Conservation (phyloP, 2,797 vertebrate species). For the Valencia hispanica region DNA sequence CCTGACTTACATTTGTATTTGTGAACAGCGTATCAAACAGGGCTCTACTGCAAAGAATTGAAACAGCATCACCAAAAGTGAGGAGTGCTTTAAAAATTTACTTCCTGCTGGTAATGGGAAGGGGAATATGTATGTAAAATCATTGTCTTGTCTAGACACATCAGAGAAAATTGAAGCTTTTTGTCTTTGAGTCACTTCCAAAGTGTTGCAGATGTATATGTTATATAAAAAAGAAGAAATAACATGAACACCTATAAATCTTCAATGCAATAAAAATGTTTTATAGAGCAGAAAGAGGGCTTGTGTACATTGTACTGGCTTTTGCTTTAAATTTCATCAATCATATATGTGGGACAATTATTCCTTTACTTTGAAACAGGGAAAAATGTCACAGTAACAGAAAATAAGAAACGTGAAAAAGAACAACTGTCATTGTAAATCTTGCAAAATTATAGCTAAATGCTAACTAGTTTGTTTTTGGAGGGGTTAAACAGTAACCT, state of each 20-base stretch:
- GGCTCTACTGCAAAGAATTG: constrained; percentile 5
- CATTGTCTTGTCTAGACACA: constrained; percentile 20
- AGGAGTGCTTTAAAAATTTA: constrained; percentile 55
- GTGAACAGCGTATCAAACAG: constrained; percentile 10
- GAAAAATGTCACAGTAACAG: background rate
- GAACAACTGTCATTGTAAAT: background rate
- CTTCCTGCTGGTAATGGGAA: constrained; percentile 19
- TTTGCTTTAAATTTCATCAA: constrained; percentile 21
- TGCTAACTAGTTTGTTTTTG: background rate
- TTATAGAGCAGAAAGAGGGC: background rate
- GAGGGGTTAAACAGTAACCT: too few relatives aligned
- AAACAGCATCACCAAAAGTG: constrained; percentile 9
- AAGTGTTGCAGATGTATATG: constrained; percentile 1
- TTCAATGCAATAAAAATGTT: constrained; percentile 17
- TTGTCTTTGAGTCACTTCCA: constrained; percentile 13
- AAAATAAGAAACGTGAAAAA: background rate
- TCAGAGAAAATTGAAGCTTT: constrained; percentile 9
- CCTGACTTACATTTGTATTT: constrained; percentile 11
- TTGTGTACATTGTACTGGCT: background rate
- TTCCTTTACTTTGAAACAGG: background rate
- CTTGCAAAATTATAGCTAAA: background rate
- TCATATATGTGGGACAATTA: background rate
- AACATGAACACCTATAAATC: constrained; percentile 17
- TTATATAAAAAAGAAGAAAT: constrained; percentile 9
- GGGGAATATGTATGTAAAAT: constrained; percentile 50